A percentile compares a stretch with the other conserved stretches of the same genome.
Evolutionary conservation across 2,888 invertebrate species (phyloP).

Genomic region (Sicus ferrugineus): DNA sequence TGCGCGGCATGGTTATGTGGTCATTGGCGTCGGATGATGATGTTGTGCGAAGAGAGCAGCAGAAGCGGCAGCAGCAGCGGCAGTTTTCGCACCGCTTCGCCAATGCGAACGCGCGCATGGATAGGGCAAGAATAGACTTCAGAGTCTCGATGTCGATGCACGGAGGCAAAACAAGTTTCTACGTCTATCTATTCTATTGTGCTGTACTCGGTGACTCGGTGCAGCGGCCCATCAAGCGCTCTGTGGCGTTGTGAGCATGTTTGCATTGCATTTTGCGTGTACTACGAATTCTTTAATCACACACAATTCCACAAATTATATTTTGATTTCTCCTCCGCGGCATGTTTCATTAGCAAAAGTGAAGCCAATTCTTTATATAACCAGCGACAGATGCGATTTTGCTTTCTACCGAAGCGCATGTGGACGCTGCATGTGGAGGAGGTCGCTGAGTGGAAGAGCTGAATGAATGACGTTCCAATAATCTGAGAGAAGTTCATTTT

Average conservation of each 20-base stretch:
- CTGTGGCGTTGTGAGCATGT: background rate
- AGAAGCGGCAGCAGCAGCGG: background rate
- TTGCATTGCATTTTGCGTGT: background rate
- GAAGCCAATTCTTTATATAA: too few relatives aligned
- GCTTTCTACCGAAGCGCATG: too few relatives aligned
- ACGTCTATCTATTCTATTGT: background rate
- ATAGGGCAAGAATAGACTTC: constrained; percentile 20
- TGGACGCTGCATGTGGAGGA: too few relatives aligned
- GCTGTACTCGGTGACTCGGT: background rate
- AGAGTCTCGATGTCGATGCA: constrained; percentile 7
- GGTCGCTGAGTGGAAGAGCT: too few relatives aligned
- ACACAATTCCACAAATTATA: background rate
- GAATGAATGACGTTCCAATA: too few relatives aligned
- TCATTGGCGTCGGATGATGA: constrained; percentile 29
- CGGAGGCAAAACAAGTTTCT: constrained; percentile 11
- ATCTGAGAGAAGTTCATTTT: too few relatives aligned
- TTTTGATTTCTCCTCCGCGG: too few relatives aligned
- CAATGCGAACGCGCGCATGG: background rate
- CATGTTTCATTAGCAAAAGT: too few relatives aligned
- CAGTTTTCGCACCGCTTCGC: background rate
- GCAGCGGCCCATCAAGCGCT: too few relatives aligned
- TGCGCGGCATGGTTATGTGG: constrained; percentile 29
- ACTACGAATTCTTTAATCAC: background rate
- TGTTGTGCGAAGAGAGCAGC: constrained; percentile 1
- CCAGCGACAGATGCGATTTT: too few relatives aligned